Evolutionary conservation across 2,888 invertebrate genomes (phyloP).

Genomic region (Euzophera pinguis): DNA sequence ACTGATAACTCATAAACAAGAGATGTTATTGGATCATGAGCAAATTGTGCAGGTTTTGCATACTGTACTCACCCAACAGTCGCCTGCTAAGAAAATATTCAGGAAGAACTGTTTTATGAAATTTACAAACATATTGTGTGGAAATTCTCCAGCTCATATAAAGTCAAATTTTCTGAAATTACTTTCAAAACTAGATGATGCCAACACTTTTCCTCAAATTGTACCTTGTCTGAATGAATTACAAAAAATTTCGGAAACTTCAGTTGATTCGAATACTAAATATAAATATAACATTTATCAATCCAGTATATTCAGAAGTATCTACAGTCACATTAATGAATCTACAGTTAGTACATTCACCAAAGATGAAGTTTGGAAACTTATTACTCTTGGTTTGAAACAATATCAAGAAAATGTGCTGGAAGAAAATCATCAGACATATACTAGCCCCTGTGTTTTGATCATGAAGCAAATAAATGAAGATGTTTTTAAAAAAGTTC

Average conservation of each 20-base stretch:
- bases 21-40: slow-evolving; percentile 83
- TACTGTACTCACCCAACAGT: slow-evolving; percentile 79
- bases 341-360: slow-evolving; percentile 61
- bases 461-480: slow-evolving; percentile 80
- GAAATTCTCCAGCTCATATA: slow-evolving; percentile 63
- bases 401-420: slow-evolving; percentile 70
- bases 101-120: slow-evolving; percentile 56
- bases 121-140: slow-evolving; percentile 53
- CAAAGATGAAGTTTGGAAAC: slow-evolving; percentile 74
- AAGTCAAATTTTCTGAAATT: slow-evolving; percentile 70
- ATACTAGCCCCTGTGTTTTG: slow-evolving; percentile 64
- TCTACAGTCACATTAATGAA: slow-evolving; percentile 78
- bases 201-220: slow-evolving; percentile 60
- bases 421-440: slow-evolving; percentile 50
- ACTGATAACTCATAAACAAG: slow-evolving; percentile 71
- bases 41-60: slow-evolving; percentile 83
- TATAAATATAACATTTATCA: slow-evolving; percentile 68
- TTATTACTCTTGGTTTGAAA: slow-evolving; percentile 77
- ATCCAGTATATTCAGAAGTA: slow-evolving; percentile 73
- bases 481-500: slow-evolving; percentile 73
- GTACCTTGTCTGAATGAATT: slow-evolving; percentile 43
- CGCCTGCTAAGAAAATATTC: slow-evolving; percentile 60
- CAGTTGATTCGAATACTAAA: slow-evolving; percentile 36
- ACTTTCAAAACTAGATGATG: slow-evolving; percentile 64
- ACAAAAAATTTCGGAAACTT: slow-evolving; percentile 39